phyloP scores from a whole-genome alignment of 2,888 invertebrate genomes.

The Tetragnatha montana region DNA sequence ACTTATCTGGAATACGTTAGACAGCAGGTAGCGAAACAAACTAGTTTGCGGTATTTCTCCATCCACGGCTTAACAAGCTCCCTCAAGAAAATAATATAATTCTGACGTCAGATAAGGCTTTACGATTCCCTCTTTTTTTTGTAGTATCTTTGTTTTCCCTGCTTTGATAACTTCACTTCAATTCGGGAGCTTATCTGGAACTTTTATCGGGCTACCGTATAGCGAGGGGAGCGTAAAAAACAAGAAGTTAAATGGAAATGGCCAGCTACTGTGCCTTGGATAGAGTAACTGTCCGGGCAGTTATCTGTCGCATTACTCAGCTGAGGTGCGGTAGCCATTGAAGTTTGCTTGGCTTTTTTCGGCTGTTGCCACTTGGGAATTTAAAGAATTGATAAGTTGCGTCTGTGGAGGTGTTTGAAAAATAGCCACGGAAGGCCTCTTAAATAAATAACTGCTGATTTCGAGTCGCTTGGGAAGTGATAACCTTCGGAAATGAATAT shows the following conservation, averaged over 20 bases:
- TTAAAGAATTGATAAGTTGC: not conserved
- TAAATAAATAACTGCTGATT: conserved; percentile 21
- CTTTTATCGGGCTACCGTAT: conserved; percentile 55
- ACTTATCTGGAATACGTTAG: not conserved
- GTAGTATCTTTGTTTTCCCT: not conserved
- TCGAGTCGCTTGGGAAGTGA: not conserved
- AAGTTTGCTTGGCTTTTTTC: not conserved
- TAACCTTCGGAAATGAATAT: not conserved
- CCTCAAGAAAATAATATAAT: conserved; percentile 48
- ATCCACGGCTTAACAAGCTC: conserved; percentile 29
- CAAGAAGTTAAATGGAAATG: conserved; percentile 18
- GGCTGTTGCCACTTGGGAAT: not conserved
- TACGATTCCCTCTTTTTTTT: conserved; percentile 16
- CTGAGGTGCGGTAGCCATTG: not conserved
- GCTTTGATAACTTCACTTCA: conserved; percentile 37
- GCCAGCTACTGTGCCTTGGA: conserved; percentile 1
- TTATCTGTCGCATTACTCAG: conserved; percentile 57
- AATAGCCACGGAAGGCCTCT: conserved; percentile 2
- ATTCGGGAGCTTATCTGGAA: conserved; percentile 44
- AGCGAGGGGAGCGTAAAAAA: not conserved
- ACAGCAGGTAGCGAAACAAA: not conserved
- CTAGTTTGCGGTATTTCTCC: conserved; percentile 23
- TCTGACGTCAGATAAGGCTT: conserved; percentile 36
- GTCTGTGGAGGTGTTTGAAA: conserved; percentile 40
- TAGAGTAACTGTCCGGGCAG: conserved; percentile 36